A percentile compares a stretch with the other conserved stretches of the same genome.
Conservation (phyloP, 2,888 invertebrate genomes). For the Amorpha juglandis region DNA sequence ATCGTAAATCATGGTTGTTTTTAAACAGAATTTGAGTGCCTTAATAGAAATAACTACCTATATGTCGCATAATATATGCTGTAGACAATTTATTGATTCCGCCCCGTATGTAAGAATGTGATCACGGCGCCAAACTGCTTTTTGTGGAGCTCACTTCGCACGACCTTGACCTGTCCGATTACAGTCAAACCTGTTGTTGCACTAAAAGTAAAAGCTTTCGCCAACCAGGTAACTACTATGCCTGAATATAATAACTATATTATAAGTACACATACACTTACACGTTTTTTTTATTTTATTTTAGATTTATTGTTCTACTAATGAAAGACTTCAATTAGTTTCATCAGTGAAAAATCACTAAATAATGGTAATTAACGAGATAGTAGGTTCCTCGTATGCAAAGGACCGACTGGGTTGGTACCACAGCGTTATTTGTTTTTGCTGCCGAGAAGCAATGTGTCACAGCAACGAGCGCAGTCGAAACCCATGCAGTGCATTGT, state of each 20-base stretch:
- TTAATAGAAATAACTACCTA: constrained; percentile 41
- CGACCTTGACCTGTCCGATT: constrained; percentile 75
- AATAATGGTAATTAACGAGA: no score
- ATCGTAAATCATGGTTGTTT: constrained; percentile 55
- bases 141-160: constrained; percentile 52
- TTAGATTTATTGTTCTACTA: no score
- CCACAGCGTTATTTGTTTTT: no score
- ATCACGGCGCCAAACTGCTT: constrained; percentile 66
- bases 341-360: no score
- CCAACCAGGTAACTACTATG: constrained; percentile 35
- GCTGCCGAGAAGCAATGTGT: no score
- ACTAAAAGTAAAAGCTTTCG: constrained; percentile 77
- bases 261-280: neutral
- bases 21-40: constrained; percentile 43
- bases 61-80: constrained; percentile 48
- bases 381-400: no score
- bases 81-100: constrained; percentile 66
- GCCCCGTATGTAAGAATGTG: constrained; percentile 60
- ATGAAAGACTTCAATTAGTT: no score
- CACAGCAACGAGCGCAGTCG: no score
- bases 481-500: no score
- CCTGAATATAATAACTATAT: neutral
- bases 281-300: no score
- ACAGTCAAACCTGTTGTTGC: constrained; percentile 68
- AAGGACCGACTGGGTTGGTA: no score